Conservation (phyloP, 2,888 invertebrate genomes). For the Catocala sponsa region DNA sequence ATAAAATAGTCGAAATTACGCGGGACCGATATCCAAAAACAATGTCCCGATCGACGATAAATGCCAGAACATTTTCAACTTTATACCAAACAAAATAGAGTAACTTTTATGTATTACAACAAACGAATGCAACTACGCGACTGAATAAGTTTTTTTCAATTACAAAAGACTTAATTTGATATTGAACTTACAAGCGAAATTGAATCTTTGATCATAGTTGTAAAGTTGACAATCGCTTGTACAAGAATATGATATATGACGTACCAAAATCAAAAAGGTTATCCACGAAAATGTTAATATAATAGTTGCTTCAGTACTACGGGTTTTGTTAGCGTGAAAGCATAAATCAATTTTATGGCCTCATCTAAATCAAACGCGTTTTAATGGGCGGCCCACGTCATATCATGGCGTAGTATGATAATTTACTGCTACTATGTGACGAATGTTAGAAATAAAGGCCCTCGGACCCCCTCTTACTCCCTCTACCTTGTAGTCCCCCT, state of each 20-base stretch:
- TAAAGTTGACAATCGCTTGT: slow-evolving; percentile 52
- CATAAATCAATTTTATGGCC: slow-evolving; percentile 89
- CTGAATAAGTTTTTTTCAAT: slow-evolving; percentile 84
- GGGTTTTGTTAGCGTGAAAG: slow-evolving; percentile 88
- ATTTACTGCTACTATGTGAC: slow-evolving; percentile 89
- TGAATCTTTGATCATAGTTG: slow-evolving; percentile 15
- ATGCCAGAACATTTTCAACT: slow-evolving; percentile 55
- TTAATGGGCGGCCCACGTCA: slow-evolving; percentile 89
- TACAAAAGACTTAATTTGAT: slow-evolving; percentile 81
- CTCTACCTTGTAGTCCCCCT: slow-evolving; percentile 51
- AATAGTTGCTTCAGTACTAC: slow-evolving; percentile 88
- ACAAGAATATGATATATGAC: slow-evolving; percentile 63
- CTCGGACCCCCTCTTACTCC: slow-evolving; percentile 62
- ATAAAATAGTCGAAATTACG: slow-evolving; percentile 84
- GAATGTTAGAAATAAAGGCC: slow-evolving; percentile 88
- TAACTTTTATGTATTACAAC: slow-evolving; percentile 58
- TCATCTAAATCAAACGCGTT: slow-evolving; percentile 89
- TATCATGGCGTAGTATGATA: slow-evolving; percentile 89
- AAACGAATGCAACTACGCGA: slow-evolving; percentile 79
- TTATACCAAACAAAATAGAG: slow-evolving; percentile 56
- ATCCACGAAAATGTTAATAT: slow-evolving; percentile 89
- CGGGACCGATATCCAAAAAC: slow-evolving; percentile 81
- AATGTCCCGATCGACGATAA: slow-evolving; percentile 70
- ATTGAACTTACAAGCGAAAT: slow-evolving; percentile 27
- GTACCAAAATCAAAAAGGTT: slow-evolving; percentile 78